Evolutionary conservation across 2,888 invertebrate genomes (phyloP).

Genomic region (Aphodius sticticus): DNA sequence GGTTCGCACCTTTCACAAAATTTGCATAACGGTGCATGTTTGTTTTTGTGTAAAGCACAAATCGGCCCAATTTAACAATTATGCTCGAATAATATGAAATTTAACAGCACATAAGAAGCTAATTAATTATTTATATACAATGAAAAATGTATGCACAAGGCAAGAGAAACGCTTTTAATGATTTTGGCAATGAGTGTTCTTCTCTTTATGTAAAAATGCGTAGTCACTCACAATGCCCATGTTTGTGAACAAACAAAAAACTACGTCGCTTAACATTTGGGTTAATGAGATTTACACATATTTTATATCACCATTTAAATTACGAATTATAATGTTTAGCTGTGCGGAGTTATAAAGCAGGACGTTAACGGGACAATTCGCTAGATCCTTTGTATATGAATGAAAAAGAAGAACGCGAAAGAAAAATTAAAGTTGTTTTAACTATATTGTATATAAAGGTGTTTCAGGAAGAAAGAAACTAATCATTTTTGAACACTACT

Average conservation of each 20-base stretch:
- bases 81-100: background rate
- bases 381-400: too few species aligned
- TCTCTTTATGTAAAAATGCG: background rate
- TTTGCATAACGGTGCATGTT: conserved; percentile 4
- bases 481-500: too few species aligned
- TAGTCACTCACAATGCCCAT: background rate
- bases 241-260: background rate
- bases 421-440: too few species aligned
- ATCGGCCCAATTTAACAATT: background rate
- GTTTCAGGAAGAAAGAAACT: too few species aligned
- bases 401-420: too few species aligned
- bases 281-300: background rate
- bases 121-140: background rate
- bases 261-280: background rate
- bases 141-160: background rate
- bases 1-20: background rate
- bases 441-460: too few species aligned
- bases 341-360: too few species aligned
- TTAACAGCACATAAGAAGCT: background rate
- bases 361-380: too few species aligned
- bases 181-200: background rate
- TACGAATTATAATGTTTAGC: too few species aligned
- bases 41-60: background rate
- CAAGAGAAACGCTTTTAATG: background rate
- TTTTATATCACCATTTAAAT: too few species aligned